Conservation (phyloP, 2,113 vertebrate species). For the Myxocyprinus asiaticus region DNA sequence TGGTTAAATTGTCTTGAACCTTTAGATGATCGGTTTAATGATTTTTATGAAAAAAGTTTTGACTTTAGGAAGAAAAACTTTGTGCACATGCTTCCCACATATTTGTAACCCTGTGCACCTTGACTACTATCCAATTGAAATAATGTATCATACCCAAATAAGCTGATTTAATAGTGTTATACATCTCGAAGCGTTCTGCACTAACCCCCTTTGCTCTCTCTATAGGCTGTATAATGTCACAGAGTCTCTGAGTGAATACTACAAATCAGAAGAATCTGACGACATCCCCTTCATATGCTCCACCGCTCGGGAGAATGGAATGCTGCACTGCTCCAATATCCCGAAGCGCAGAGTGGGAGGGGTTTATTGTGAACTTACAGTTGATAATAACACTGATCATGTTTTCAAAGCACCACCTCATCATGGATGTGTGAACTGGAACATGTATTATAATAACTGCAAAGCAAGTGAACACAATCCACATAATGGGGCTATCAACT, state of each 20-base stretch:
- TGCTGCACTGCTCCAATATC: constrained; percentile 89
- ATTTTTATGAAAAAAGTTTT: no score
- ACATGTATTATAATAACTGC: constrained; percentile 92
- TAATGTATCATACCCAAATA: not conserved
- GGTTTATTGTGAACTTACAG: constrained; percentile 81
- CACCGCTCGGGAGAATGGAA: constrained; percentile 87
- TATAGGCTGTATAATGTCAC: constrained; percentile 87
- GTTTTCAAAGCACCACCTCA: not conserved
- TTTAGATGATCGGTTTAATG: not conserved
- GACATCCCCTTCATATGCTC: constrained; percentile 97
- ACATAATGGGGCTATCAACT: constrained; percentile 96
- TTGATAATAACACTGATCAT: constrained; percentile 43
- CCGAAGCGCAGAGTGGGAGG: constrained; percentile 82
- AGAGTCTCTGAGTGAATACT: constrained; percentile 84
- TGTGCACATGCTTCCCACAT: no score
- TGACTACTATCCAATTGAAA: not conserved
- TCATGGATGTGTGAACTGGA: constrained; percentile 92
- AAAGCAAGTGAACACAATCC: constrained; percentile 89
- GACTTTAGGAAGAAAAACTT: not conserved
- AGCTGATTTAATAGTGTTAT: not conserved
- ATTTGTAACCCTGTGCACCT: no score
- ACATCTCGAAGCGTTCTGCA: not conserved
- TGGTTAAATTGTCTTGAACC: not conserved
- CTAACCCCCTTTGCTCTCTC: not conserved
- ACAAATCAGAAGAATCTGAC: constrained; percentile 84